phyloP scores from a whole-genome alignment of 2,888 invertebrate genomes.

The Hypselothyrea guttata region DNA sequence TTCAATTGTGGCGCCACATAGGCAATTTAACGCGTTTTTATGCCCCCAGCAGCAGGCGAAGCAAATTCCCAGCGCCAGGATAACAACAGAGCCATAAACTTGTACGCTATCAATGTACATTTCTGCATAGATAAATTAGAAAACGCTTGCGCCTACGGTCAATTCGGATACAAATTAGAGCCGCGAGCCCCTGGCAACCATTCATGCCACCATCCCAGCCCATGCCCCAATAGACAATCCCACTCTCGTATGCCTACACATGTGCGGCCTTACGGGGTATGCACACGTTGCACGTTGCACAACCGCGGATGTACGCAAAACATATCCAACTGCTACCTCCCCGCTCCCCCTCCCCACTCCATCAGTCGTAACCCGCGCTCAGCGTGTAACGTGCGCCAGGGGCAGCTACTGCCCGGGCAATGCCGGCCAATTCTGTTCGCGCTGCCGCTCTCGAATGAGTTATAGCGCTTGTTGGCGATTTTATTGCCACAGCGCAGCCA shows the following conservation, averaged over 20 bases:
- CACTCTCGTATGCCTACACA: slow-evolving; percentile 18
- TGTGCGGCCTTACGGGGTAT: background rate
- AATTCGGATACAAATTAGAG: slow-evolving; percentile 71
- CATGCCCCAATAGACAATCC: slow-evolving; percentile 35
- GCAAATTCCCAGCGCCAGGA: slow-evolving; percentile 45
- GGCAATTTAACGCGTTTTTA: slow-evolving; percentile 25
- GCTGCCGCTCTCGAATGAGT: slow-evolving; percentile 78
- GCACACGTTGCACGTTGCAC: slow-evolving; percentile 32
- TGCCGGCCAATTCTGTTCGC: slow-evolving; percentile 1
- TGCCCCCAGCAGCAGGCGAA: background rate
- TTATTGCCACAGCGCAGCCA: slow-evolving; percentile 82
- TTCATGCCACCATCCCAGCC: slow-evolving; percentile 20
- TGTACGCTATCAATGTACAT: slow-evolving; percentile 68
- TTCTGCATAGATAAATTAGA: slow-evolving; percentile 73
- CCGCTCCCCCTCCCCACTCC: no score
- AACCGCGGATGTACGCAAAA: slow-evolving; percentile 60
- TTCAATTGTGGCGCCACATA: background rate
- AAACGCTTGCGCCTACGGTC: slow-evolving; percentile 53
- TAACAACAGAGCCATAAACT: slow-evolving; percentile 68
- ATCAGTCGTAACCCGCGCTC: no score
- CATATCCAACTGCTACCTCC: slow-evolving; percentile 31
- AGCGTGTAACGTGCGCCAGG: slow-evolving; percentile 65
- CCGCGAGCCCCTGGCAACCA: slow-evolving; percentile 39
- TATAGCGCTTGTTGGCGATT: slow-evolving; percentile 81
- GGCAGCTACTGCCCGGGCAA: slow-evolving; percentile 56